A percentile compares a stretch with the other conserved stretches of the same genome.
Conservation (phyloP, 92 coral and sea anemone species). For the Muricea muricata region DNA sequence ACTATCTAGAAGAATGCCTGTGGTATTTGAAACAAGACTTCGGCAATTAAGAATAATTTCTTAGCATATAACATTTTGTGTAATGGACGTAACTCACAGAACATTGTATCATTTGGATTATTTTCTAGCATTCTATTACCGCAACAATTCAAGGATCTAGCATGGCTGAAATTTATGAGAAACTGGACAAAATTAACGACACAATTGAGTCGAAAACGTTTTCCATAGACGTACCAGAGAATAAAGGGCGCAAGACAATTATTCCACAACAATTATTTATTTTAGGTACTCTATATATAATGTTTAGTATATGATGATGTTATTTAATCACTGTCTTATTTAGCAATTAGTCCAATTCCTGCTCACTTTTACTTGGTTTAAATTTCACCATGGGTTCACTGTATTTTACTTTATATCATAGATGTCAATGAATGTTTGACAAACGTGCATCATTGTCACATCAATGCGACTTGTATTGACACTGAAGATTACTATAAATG, state of each 20-base stretch:
- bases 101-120: background rate
- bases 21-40: no score
- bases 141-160: conserved; percentile 5
- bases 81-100: no score
- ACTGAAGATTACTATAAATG: conserved; percentile 23
- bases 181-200: background rate
- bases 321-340: no score
- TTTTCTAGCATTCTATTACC: conserved; percentile 13
- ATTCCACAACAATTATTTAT: background rate
- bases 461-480: background rate
- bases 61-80: no score
- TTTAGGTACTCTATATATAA: conserved; percentile 1
- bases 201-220: background rate
- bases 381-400: background rate
- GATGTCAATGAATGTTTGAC: conserved; percentile 17
- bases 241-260: background rate
- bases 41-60: no score
- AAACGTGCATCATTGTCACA: conserved; percentile 16
- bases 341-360: no score
- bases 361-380: background rate
- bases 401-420: background rate
- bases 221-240: background rate
- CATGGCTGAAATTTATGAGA: background rate
- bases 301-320: no score
- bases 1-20: no score